Conservation (phyloP, 2,888 invertebrate species). For the Volucella bombylans region DNA sequence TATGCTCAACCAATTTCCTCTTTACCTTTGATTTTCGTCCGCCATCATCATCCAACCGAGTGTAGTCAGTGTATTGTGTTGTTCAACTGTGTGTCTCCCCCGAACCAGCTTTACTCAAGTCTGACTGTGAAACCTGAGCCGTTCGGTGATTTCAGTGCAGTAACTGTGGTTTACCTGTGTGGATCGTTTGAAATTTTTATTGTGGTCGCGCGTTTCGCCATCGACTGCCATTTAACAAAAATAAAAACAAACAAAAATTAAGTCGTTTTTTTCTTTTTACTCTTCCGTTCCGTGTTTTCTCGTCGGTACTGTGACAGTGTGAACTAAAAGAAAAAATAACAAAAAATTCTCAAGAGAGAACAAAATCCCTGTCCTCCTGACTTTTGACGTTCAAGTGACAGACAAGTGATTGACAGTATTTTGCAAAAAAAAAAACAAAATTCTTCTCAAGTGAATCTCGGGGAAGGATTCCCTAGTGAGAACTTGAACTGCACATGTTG, state of each 20-base stretch:
- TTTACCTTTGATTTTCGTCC: slow-evolving; percentile 74
- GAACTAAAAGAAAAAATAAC: slow-evolving; percentile 34
- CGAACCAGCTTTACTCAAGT: slow-evolving; percentile 63
- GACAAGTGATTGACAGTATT: slow-evolving; percentile 30
- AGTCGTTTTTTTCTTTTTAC: not conserved
- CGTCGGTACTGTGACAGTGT: slow-evolving; percentile 64
- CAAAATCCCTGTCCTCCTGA: not conserved
- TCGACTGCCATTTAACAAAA: slow-evolving; percentile 49
- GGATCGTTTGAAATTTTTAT: slow-evolving; percentile 77
- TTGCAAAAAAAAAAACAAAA: slow-evolving; percentile 4
- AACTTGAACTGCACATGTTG: slow-evolving; percentile 68
- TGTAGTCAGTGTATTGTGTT: slow-evolving; percentile 33
- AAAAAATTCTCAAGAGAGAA: slow-evolving; percentile 20
- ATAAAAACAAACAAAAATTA: slow-evolving; percentile 44
- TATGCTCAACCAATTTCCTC: slow-evolving; percentile 57
- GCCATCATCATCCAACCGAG: slow-evolving; percentile 62
- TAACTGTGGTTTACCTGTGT: slow-evolving; percentile 81
- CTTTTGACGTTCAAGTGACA: slow-evolving; percentile 49
- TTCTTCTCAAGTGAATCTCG: not conserved
- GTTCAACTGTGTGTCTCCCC: slow-evolving; percentile 46
- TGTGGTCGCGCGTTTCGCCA: slow-evolving; percentile 62
- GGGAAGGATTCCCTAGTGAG: slow-evolving; percentile 26
- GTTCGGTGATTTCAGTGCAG: slow-evolving; percentile 80
- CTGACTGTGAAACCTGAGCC: slow-evolving; percentile 79
- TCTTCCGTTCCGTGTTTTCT: slow-evolving; percentile 52